Percentiles rank a stretch among this genome's conserved stretches.
phyloP scores from a whole-genome alignment of 2,113 vertebrate genomes.

The Microtus richardsoni region DNA sequence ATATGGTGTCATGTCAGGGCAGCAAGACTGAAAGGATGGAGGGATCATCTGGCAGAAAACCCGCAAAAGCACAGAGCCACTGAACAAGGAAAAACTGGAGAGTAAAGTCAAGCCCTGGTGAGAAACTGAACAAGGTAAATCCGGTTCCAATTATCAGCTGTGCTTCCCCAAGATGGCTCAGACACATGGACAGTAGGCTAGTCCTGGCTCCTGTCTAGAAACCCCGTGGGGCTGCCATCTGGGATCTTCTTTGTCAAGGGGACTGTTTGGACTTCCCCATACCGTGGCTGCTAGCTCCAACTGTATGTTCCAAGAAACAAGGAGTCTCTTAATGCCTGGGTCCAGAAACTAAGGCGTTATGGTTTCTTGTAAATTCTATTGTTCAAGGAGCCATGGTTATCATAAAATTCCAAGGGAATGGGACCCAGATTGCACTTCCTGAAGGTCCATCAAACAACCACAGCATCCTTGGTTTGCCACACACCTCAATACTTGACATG shows the following conservation, averaged over 20 bases:
- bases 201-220: conserved; percentile 8
- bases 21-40: not conserved
- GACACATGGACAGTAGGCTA: not conserved
- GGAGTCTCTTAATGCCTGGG: not conserved
- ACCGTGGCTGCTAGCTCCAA: not conserved
- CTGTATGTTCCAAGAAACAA: not conserved
- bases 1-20: not conserved
- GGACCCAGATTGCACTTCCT: not conserved
- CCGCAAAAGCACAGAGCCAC: not conserved
- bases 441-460: not conserved
- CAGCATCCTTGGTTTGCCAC: not conserved
- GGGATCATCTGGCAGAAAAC: not conserved
- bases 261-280: not conserved
- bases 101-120: not conserved
- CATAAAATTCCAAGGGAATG: not conserved
- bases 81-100: not conserved
- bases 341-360: not conserved
- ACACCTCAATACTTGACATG: not conserved
- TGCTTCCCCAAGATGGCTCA: not conserved
- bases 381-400: not conserved
- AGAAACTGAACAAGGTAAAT: not conserved
- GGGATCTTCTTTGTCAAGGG: not conserved
- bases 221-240: not conserved
- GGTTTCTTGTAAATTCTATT: not conserved
- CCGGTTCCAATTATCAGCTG: not conserved